phyloP scores from a whole-genome alignment of 2,888 invertebrate genomes.

The Rhodophaea formosa region DNA sequence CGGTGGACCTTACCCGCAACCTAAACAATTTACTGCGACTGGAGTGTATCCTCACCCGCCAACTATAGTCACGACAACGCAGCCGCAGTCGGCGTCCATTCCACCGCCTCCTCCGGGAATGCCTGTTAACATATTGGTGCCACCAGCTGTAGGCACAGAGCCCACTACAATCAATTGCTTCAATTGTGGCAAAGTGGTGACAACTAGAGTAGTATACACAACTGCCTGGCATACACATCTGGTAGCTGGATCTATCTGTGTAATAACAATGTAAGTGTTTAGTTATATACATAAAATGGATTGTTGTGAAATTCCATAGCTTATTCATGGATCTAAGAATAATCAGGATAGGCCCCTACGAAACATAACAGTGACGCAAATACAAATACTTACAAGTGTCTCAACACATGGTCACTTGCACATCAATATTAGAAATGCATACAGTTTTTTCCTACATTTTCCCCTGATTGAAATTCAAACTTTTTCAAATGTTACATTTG shows the following conservation, averaged over 20 bases:
- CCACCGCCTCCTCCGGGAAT: slow-evolving; percentile 47
- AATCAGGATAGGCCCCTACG: too few species aligned
- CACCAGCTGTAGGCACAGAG: slow-evolving; percentile 67
- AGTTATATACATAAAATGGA: not conserved
- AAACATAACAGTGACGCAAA: too few species aligned
- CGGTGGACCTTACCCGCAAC: slow-evolving; percentile 42
- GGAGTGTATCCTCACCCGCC: slow-evolving; percentile 71
- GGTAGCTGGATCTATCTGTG: slow-evolving; percentile 71
- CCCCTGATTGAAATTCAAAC: too few species aligned
- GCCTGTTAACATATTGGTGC: slow-evolving; percentile 62
- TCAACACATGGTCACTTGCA: too few species aligned
- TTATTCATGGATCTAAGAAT: too few species aligned
- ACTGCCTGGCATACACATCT: slow-evolving; percentile 77
- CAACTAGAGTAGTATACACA: slow-evolving; percentile 72
- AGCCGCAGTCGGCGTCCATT: slow-evolving; percentile 49
- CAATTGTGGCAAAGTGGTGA: slow-evolving; percentile 70
- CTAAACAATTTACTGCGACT: slow-evolving; percentile 64
- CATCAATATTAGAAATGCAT: too few species aligned
- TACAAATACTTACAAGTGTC: too few species aligned
- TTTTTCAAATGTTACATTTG: too few species aligned
- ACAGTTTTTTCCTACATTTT: too few species aligned
- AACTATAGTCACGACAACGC: slow-evolving; percentile 47
- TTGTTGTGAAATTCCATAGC: too few species aligned
- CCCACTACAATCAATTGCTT: slow-evolving; percentile 72
- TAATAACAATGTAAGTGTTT: slow-evolving; percentile 69